Evolutionary conservation across 1,140 invertebrate species (phyloP), one percentile per base, ranked within the genome.

Genomic region (Tetragnatha versicolor): DNA sequence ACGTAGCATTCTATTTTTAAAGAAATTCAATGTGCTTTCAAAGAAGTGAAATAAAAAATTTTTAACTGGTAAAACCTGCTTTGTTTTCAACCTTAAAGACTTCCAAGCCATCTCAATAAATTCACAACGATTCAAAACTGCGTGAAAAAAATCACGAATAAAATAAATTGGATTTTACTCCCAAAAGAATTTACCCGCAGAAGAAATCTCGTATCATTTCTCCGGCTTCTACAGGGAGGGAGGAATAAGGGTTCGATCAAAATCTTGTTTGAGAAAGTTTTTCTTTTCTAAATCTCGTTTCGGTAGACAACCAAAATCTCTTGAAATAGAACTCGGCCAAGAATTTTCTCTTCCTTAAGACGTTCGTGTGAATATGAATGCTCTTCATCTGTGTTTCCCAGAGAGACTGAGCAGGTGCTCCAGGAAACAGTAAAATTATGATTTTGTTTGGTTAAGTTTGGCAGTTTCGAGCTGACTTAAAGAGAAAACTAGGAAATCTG

Each of bases 201-300:
- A 42, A 63, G 12, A 37, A 63, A 42, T 42, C 60, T 22, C 35
- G 33, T 63, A 39, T 63, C 60, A 63, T 63, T 39, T 39, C 60
- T 63, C 42, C 42, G 60, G 33, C 35, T 63, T 42, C 33, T 12
- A n/a, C 33, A 25, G 22, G 42, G 37, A 58, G 14, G 33, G 33
- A n/a, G 22, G 27, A 63, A 63, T 42, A 42, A 63, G 17, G 20
- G 33, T 42, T 63, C 60, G 37, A 63, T 63, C 60, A 63, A 63
- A 63, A 63, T 63, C 29, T 63, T 63, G 60, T 63, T 63, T 63
- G 33, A 37, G 33, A 42, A 39, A 37, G 60, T 31, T 63, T 63
- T 63, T 63, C 33, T 63, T 42, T 45, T 45, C 42, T 10, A 42
- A 42, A 63, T 63, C 60, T 63, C 37, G 33, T 63, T 63, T 63